Evolutionary conservation across 2,888 invertebrate species (phyloP), one percentile per base, ranked within the genome.

Genomic region (Polyploca ridens): DNA sequence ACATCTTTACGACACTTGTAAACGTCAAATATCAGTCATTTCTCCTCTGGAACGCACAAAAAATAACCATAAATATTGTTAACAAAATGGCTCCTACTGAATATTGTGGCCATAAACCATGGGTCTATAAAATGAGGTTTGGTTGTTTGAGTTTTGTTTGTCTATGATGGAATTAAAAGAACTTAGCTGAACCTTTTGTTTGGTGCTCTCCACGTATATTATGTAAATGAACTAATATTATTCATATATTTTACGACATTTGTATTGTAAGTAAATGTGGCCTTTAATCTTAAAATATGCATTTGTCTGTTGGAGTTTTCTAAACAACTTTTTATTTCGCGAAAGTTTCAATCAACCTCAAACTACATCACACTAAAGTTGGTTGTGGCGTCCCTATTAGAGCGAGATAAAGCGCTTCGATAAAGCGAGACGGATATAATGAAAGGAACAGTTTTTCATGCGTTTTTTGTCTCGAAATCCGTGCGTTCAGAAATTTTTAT

Each of bases 81-180:
- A 92, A 93, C 92, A 90, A 89, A 91, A 90, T 88, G 87, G 85
- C 86, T 90, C 90, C 93, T 93, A 92, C 93, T 91, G 92, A 91
- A 92, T 91, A 91, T 90, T 89, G 89, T 83, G 84, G 87, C 85
- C 86, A 90, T 92, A 91, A 92, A 93, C 85, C 61, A 78, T 75
- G 83, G 86, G 86, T 88, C 88, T 88, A 91, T 92, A 91, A 91
- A 92, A 84, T 88, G 88, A 90, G 89, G 90, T 89, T 89, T 84
- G 85, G 89, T 90, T 89, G 88, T 90, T 89, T 88, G 88, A 87
- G 85, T 90, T 90, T 90, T 90, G 91, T 91, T 89, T 81, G 83
- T 84, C 85, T 85, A 83, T 86, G 84, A 74, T 82, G 88, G 87
- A 88, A 89, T 90, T 89, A 90, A 88, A 88, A 85, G 86, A 46